phyloP scores from a whole-genome alignment of 2,888 invertebrate genomes.

The Malthinus seriepunctatus region DNA sequence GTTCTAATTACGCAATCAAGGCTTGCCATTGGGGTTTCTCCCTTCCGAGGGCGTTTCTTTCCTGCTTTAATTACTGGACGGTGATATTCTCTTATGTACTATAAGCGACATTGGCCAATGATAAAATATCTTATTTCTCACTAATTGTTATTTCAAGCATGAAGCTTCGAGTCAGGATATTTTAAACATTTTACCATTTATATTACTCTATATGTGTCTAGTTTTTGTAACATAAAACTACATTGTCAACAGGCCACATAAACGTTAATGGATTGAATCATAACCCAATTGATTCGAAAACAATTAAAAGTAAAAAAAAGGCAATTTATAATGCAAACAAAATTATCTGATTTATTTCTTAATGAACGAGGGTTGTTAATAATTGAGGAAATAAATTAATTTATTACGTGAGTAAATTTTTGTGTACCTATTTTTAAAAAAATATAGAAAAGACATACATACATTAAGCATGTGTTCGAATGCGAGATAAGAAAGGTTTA shows the following conservation, averaged over 20 bases:
- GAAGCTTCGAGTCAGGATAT: too few relatives aligned
- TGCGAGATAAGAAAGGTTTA: slow-evolving; percentile 23
- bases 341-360: not conserved
- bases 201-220: slow-evolving; percentile 4
- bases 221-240: slow-evolving; percentile 35
- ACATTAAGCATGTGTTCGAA: slow-evolving; percentile 16
- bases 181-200: too few relatives aligned
- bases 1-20: slow-evolving; percentile 56
- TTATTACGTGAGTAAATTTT: too few relatives aligned
- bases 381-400: too few relatives aligned
- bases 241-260: slow-evolving; percentile 39
- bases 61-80: slow-evolving; percentile 52
- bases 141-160: not conserved
- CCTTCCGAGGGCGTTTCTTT: slow-evolving; percentile 44
- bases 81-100: slow-evolving; percentile 30
- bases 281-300: slow-evolving; percentile 38
- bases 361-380: not conserved
- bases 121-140: not conserved
- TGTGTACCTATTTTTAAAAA: too few relatives aligned
- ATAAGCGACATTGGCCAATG: slow-evolving; percentile 16
- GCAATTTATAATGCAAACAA: slow-evolving; percentile 16
- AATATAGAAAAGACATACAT: not conserved
- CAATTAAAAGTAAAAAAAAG: slow-evolving; percentile 30
- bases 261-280: slow-evolving; percentile 38
- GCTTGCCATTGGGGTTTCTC: slow-evolving; percentile 46